Evolutionary conservation across 2,888 invertebrate species (phyloP).

Genomic region (Brachyopa scutellaris): DNA sequence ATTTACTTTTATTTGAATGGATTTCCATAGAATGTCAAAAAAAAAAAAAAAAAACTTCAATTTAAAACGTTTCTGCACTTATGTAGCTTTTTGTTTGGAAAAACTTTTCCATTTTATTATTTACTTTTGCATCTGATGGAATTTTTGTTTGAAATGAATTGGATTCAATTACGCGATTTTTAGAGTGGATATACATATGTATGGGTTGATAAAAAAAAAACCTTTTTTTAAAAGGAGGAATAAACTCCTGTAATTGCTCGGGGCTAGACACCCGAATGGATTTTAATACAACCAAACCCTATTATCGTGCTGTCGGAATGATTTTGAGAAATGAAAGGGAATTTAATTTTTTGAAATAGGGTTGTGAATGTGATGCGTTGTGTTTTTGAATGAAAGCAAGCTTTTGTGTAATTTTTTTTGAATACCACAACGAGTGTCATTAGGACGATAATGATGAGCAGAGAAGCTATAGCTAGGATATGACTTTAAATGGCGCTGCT

Average conservation of each 20-base stretch:
- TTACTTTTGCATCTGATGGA: conserved; percentile 12
- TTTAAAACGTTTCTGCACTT: neutral
- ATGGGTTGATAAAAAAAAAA: neutral
- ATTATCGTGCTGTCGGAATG: neutral
- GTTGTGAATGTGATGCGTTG: conserved; percentile 1
- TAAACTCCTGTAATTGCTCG: conserved; percentile 40
- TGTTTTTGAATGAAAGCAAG: conserved; percentile 13
- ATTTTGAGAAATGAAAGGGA: conserved; percentile 9
- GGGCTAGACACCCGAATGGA: conserved; percentile 38
- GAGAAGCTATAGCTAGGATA: too few relatives aligned
- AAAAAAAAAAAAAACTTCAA: too few relatives aligned
- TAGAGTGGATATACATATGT: neutral
- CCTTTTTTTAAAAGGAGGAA: neutral
- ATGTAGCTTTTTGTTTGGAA: neutral
- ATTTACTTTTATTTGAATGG: conserved; percentile 18
- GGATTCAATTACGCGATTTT: conserved; percentile 43
- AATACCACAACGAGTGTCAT: conserved; percentile 17
- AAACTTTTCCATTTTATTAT: conserved; percentile 34
- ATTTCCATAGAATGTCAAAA: neutral
- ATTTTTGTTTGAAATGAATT: conserved; percentile 56
- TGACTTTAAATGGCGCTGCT: too few relatives aligned
- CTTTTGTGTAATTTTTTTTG: neutral
- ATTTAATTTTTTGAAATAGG: conserved; percentile 2
- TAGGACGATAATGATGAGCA: conserved; percentile 19
- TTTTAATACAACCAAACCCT: conserved; percentile 17